A percentile compares a stretch with the other conserved stretches of the same genome.
These are phyloP conservation scores for Malacoctenus gilli DNA, from an alignment of 2,797 vertebrate species.

Conservation along the genomic window DNA sequence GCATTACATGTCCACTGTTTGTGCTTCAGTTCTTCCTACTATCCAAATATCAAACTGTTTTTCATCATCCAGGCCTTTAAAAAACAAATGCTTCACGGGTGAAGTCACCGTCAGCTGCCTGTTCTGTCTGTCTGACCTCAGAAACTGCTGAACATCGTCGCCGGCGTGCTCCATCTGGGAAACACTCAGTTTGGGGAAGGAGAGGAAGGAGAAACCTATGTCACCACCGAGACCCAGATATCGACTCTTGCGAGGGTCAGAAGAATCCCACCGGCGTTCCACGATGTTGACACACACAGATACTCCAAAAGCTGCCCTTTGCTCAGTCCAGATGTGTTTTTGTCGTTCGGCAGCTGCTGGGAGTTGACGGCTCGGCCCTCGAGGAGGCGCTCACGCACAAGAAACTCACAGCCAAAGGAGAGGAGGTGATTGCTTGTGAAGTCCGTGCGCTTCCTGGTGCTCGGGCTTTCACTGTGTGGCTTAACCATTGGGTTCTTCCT, in stretches of 20 bases:
- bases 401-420: conserved; percentile 97
- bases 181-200: conserved; percentile 93
- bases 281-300: conserved; percentile 35
- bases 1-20: too few species aligned
- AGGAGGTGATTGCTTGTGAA: conserved; percentile 84
- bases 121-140: conserved; percentile 55
- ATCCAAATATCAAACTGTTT: too few species aligned
- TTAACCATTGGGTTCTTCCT: not conserved
- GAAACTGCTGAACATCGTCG: conserved; percentile 92
- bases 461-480: not conserved
- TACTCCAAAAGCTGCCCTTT: conserved; percentile 8
- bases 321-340: conserved; percentile 59
- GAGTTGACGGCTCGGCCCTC: conserved; percentile 85
- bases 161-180: conserved; percentile 92
- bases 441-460: not conserved
- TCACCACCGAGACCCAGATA: conserved; percentile 91
- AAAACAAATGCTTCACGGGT: conserved; percentile 22
- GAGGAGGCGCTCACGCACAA: conserved; percentile 91
- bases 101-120: conserved; percentile 30
- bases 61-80: too few species aligned
- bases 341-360: conserved; percentile 86
- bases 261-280: conserved; percentile 21
- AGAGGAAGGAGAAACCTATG: conserved; percentile 88
- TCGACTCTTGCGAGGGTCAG: conserved; percentile 89
- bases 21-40: too few species aligned